Evolutionary conservation across 2,113 vertebrate genomes (phyloP).

Genomic region (Siniperca chuatsi): DNA sequence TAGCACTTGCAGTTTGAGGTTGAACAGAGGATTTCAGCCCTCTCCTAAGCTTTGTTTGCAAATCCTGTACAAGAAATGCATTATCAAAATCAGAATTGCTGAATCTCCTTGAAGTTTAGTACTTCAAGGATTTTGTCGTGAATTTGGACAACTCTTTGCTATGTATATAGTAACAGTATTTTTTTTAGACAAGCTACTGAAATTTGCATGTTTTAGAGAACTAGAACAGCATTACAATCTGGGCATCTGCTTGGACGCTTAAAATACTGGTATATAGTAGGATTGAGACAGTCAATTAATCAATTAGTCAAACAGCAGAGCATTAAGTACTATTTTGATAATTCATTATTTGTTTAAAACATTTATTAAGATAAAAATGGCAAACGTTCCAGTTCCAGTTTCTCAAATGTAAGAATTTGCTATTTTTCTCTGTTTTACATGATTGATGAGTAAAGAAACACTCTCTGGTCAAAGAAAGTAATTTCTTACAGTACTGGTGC

Average conservation of each 20-base stretch:
- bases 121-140: not conserved
- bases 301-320: not conserved
- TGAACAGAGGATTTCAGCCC: constrained; percentile 33
- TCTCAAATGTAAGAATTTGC: not conserved
- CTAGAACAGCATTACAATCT: not conserved
- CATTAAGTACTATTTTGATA: not conserved
- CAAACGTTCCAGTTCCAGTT: not conserved
- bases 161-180: not conserved
- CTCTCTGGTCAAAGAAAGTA: too few relatives aligned
- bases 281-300: not conserved
- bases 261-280: not conserved
- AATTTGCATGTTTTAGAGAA: constrained; percentile 6
- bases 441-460: not conserved
- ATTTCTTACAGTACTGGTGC: too few relatives aligned
- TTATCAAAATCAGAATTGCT: constrained; percentile 22
- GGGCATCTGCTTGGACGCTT: not conserved
- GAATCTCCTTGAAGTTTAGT: not conserved
- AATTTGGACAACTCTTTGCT: not conserved
- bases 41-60: constrained; percentile 31
- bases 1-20: constrained; percentile 43
- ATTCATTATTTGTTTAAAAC: not conserved
- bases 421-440: not conserved
- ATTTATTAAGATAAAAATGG: not conserved
- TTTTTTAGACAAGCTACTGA: not conserved
- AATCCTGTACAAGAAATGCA: constrained; percentile 24